Base-by-base conservation (phyloP, 2,888 invertebrate species). In the Hyles lineata region DNA sequence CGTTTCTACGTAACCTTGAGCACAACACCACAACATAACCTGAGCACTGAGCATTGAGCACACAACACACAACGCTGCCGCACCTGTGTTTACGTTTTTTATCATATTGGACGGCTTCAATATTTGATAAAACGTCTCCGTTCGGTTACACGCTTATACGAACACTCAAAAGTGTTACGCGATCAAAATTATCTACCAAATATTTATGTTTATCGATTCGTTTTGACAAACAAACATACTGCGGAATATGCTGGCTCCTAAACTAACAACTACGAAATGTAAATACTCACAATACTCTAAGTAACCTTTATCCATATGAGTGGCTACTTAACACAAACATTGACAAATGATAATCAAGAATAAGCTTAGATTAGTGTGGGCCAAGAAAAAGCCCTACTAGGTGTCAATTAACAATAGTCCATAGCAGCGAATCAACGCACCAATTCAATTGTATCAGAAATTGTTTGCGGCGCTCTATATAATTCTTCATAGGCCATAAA, bases 71-170 rank as follows among this genome's bases (percentile, higher is more conserved):
- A n/a, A 55, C 55, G n/a, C 55, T 55, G 84, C 86, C 89, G 86
- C 91, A 85, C 91, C 92, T 88, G 78, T 90, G 85, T 90, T 91
- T 87, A 86, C 85, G 79, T 83, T 83, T 86, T 85, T 86, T 86
- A 84, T 84, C 84, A 76, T 74, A 78, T 79, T 70, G 23, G 23
- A 70, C n/a, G 21, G 35, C 21, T 59, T 59, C 58, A 9, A 59
- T 60, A 21, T 21, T 17, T 11, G 67, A 67, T 67, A 50, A 67
- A 43, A 25, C 43, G 23, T 67, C 63, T 21, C 11, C 61, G 29
- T 19, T 29, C 29, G 8, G 9, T 35, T 43, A 43, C 43, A 67
- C 43, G 43, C 5, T n/a, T 50, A 67, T 23, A 21, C 19, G 21
- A 62, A 15, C 17, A 61, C 21, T 15, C 19, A 4, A 23, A 35